Evolutionary conservation across 2,888 invertebrate genomes (phyloP), one percentile per base, ranked within the genome.

Genomic region (Parnassius smintheus): DNA sequence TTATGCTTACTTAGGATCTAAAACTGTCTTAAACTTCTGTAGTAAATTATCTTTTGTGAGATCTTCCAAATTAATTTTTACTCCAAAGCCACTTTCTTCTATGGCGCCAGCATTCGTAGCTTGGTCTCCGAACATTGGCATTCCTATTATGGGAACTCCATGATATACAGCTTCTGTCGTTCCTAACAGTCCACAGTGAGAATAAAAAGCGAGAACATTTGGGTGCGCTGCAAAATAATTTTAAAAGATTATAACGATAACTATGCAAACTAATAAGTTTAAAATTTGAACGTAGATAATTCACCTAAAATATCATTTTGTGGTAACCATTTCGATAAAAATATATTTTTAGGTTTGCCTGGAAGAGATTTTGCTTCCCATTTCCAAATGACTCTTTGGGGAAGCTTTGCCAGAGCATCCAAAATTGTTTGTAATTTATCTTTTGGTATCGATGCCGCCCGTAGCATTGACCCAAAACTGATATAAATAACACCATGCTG

Each of bases 391-490:
- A 96, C 92, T 68, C 94, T 92, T 71, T 95, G 93, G 1, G 94
- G 93, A 41, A 96, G 81, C 66, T 92, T 86, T 0, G 92, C 82
- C 61, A 96, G 85, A 1, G 94, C 95, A 2, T 82, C 86, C 4
- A 95, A 68, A 62, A 97, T 94, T n/a, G 87, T 90, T 3, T 90
- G 75, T 54, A 94, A 74, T 71, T 93, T 95, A 1, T 93, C 89
- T 58, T 82, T 81, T 0, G 94, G 93, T 68, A 95, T 92, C 1
- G 93, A 92, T 1, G 93, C 89, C 1, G 93, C 89, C 73, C 92
- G 94, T 61, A 96, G 85, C 93, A 96, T 93, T 0, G 96, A 96
- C 9, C 96, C 96, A 81, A 96, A 93, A 77, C 95, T 96, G 69
- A 96, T 94, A 74, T 94, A 95, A 66, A 96, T 92, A 2, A 96